phyloP scores from a whole-genome alignment of 2,797 vertebrate genomes.

The Bryconaethiops microstoma region DNA sequence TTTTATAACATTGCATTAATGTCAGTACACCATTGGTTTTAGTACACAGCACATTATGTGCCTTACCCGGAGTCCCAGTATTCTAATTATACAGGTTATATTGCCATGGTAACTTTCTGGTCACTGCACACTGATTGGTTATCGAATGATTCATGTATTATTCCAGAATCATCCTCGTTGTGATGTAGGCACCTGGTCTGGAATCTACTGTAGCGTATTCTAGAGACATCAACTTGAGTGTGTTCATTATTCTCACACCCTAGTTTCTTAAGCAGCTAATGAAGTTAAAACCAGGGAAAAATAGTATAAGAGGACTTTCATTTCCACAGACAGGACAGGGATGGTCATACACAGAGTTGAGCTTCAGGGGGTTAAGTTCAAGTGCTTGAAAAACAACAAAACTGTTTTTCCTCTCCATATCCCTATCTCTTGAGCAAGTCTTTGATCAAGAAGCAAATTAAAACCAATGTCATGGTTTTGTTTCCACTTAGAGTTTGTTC shows the following conservation, averaged over 20 bases:
- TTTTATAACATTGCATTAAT: constrained; percentile 64
- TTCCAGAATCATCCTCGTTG: constrained; percentile 30
- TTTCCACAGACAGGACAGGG: constrained; percentile 16
- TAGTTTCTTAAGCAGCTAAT: constrained; percentile 5
- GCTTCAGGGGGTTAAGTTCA: constrained; percentile 34
- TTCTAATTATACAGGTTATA: constrained; percentile 55
- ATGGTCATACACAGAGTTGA: constrained; percentile 16
- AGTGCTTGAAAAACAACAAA: constrained; percentile 30
- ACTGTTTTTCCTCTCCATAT: constrained; percentile 1
- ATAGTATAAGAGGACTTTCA: constrained; percentile 21
- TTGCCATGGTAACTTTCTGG: constrained; percentile 59
- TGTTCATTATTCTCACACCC: constrained; percentile 2
- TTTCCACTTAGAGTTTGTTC: constrained; percentile 33
- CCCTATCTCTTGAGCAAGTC: constrained; percentile 3
- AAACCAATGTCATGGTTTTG: constrained; percentile 30
- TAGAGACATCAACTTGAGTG: constrained; percentile 16
- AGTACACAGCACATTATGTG: constrained; percentile 78
- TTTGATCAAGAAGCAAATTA: constrained; percentile 37
- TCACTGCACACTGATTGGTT: constrained; percentile 50
- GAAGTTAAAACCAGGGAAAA: constrained; percentile 12
- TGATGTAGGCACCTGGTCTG: constrained; percentile 31
- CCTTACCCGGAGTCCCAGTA: constrained; percentile 77
- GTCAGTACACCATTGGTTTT: constrained; percentile 70
- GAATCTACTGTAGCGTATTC: constrained; percentile 20
- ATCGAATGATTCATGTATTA: constrained; percentile 49